Conservation (phyloP, 2,113 vertebrate genomes). For the Istiophorus platypterus region DNA sequence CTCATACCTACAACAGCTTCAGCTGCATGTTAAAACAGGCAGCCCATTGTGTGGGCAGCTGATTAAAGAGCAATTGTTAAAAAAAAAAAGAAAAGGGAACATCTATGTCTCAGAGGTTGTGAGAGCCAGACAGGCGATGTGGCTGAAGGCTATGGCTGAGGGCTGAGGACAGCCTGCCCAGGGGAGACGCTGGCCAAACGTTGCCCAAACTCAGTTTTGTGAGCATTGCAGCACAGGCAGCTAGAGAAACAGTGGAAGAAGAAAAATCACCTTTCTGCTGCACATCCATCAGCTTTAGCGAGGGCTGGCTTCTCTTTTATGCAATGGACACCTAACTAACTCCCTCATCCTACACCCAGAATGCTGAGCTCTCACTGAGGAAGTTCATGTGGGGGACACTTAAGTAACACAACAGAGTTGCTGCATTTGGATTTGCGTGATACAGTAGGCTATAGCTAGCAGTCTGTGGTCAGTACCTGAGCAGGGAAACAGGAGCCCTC, state of each 20-base stretch:
- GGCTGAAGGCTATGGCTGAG: slow-evolving; percentile 44
- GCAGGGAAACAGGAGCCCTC: slow-evolving; percentile 34
- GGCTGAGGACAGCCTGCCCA: slow-evolving; percentile 55
- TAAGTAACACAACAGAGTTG: slow-evolving; percentile 65
- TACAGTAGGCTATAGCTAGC: slow-evolving; percentile 30
- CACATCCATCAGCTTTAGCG: slow-evolving; percentile 73
- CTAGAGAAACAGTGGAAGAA: slow-evolving; percentile 89
- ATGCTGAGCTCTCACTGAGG: slow-evolving; percentile 7
- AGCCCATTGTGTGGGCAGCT: slow-evolving; percentile 44
- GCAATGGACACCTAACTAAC: slow-evolving; percentile 58
- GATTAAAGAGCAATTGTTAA: slow-evolving; percentile 67
- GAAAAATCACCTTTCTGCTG: slow-evolving; percentile 76
- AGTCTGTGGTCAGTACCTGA: slow-evolving; percentile 63
- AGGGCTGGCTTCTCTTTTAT: slow-evolving; percentile 68
- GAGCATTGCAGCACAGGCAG: slow-evolving; percentile 85
- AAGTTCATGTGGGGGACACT: slow-evolving; percentile 64
- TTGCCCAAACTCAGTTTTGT: slow-evolving; percentile 80
- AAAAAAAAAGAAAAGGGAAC: slow-evolving; percentile 42
- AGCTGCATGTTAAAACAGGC: slow-evolving; percentile 44
- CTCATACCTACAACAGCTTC: slow-evolving; percentile 36
- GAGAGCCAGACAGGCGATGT: slow-evolving; percentile 49
- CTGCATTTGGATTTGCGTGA: slow-evolving; percentile 66
- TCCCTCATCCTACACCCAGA: slow-evolving; percentile 1
- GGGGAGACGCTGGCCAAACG: slow-evolving; percentile 77
- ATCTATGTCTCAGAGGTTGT: slow-evolving; percentile 57